Conservation (phyloP, 2,113 vertebrate genomes). For the Meles meles region DNA sequence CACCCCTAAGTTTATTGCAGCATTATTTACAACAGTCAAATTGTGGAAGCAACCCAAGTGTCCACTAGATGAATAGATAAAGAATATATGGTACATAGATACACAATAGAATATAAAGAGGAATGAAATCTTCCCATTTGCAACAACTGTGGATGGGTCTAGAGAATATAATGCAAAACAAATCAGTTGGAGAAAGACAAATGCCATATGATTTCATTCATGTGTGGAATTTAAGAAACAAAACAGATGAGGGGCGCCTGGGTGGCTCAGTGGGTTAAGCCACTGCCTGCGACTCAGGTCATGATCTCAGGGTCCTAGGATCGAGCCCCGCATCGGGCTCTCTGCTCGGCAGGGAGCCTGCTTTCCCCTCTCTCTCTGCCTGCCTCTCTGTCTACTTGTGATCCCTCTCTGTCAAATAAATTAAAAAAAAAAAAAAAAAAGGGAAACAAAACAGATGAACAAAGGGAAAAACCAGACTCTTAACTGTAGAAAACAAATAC, state of each 20-base stretch:
- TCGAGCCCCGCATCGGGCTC: too few species aligned
- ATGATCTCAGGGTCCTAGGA: too few species aligned
- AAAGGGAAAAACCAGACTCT: neutral
- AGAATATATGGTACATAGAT: neutral
- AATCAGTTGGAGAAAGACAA: neutral
- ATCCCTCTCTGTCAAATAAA: too few species aligned
- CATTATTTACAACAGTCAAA: neutral
- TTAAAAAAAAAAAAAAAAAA: too few species aligned
- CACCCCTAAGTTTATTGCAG: neutral
- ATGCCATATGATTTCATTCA: neutral
- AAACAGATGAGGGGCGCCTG: neutral
- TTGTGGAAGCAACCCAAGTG: neutral
- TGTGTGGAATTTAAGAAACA: neutral
- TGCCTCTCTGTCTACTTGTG: too few species aligned
- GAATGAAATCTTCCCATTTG: neutral
- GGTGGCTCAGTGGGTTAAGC: too few species aligned
- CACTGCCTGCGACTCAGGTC: too few species aligned
- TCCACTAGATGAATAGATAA: neutral
- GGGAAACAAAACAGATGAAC: neutral
- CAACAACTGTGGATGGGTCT: neutral
- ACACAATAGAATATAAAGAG: neutral
- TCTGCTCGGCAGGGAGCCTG: too few species aligned
- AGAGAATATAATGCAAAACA: neutral
- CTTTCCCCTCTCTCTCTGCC: too few species aligned
- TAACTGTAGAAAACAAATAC: neutral